Evolutionary conservation across 2,797 vertebrate species (phyloP).

Genomic region (Platalea minor): DNA sequence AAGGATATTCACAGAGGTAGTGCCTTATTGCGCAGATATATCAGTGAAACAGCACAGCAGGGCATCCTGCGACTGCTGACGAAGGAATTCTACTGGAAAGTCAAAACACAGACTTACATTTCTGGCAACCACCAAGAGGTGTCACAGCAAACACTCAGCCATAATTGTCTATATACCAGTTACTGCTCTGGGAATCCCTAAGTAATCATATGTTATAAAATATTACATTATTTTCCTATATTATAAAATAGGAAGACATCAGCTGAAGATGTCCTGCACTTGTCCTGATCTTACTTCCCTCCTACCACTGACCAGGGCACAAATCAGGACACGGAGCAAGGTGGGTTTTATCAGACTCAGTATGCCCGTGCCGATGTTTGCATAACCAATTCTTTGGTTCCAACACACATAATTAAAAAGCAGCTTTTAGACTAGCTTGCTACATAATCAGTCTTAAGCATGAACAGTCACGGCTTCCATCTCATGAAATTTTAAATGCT

Average conservation of each 20-base stretch:
- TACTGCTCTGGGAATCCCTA: constrained; percentile 9
- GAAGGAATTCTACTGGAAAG: constrained; percentile 16
- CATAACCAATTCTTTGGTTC: background rate
- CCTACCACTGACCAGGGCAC: background rate
- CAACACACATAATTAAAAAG: background rate
- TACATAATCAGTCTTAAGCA: background rate
- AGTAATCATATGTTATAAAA: background rate
- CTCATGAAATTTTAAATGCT: background rate
- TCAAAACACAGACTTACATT: constrained; percentile 40
- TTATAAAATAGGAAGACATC: background rate
- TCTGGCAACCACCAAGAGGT: constrained; percentile 26
- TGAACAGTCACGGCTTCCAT: background rate
- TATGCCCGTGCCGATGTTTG: background rate
- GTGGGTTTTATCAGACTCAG: background rate
- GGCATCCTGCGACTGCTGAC: constrained; percentile 10
- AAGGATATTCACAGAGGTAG: background rate
- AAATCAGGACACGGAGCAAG: background rate
- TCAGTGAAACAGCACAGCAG: background rate
- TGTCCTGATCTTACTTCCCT: background rate
- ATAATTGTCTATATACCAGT: background rate
- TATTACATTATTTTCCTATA: background rate
- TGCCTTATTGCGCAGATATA: background rate
- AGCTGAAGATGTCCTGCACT: background rate
- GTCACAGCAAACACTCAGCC: constrained; percentile 26
- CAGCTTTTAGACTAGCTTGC: background rate